A percentile compares a stretch with the other conserved stretches of the same genome.
These are phyloP conservation scores for Ornithorhynchus anatinus DNA, from an alignment of 2,113 vertebrate species.

Conservation along the genomic window DNA sequence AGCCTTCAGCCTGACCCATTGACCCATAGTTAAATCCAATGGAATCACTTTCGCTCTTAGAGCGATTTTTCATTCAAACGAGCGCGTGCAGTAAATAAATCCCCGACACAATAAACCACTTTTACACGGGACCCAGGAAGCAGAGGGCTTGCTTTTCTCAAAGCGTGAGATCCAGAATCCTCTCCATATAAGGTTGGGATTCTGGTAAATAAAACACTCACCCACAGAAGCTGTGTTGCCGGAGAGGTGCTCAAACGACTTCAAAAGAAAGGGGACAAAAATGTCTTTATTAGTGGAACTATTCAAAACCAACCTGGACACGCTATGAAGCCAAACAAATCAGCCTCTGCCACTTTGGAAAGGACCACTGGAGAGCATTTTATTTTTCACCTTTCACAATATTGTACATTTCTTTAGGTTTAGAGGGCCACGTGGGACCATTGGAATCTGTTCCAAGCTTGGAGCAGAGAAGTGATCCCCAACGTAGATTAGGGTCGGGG, in stretches of 20 bases:
- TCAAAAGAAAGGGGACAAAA: constrained; percentile 19
- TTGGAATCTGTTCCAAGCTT: constrained; percentile 14
- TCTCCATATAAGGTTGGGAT: constrained; percentile 22
- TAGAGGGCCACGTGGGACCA: constrained; percentile 32
- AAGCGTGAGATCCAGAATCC: not conserved
- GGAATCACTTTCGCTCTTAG: constrained; percentile 49
- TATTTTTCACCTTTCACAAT: constrained; percentile 24
- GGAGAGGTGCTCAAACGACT: constrained; percentile 7
- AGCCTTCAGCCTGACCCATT: constrained; percentile 38
- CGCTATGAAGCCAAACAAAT: constrained; percentile 30
- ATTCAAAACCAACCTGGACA: not conserved
- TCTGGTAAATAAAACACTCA: constrained; percentile 34
- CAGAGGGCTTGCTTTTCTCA: constrained; percentile 7
- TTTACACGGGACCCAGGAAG: constrained; percentile 23
- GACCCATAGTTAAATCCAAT: constrained; percentile 44
- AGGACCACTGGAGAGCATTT: constrained; percentile 25
- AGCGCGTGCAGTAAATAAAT: constrained; percentile 49
- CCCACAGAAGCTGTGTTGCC: not conserved
- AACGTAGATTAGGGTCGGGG: too few species aligned
- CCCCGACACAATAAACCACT: constrained; percentile 26
- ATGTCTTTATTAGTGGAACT: constrained; percentile 5
- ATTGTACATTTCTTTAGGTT: constrained; percentile 30
- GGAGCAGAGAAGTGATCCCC: too few species aligned
- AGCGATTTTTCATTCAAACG: constrained; percentile 50
- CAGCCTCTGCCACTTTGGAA: not conserved